Percentiles rank a stretch among this genome's conserved stretches.
phyloP scores from a whole-genome alignment of 2,113 vertebrate genomes.

The Mustela lutreola region DNA sequence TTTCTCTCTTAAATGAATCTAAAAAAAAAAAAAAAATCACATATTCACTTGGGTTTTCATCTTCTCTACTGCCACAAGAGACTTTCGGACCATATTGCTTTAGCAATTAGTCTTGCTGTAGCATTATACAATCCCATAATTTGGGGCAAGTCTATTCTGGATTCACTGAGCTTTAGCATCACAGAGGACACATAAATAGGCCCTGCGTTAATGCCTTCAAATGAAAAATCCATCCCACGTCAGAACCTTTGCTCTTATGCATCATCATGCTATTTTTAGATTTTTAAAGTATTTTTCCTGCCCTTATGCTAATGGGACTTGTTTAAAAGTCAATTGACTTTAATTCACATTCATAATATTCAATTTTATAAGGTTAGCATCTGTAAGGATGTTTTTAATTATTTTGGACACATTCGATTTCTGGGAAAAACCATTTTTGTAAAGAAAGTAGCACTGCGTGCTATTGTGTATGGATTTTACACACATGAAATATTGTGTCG shows the following conservation, averaged over 20 bases:
- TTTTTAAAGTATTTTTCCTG: slow-evolving; percentile 34
- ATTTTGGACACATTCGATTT: background rate
- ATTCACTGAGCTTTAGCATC: background rate
- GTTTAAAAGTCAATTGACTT: slow-evolving; percentile 32
- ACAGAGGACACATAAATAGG: background rate
- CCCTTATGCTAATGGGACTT: background rate
- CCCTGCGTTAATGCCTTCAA: background rate
- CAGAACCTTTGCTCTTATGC: background rate
- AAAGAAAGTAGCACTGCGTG: background rate
- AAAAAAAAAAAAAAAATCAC: background rate
- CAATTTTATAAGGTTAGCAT: slow-evolving; percentile 2
- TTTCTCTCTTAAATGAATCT: background rate
- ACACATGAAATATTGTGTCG: background rate
- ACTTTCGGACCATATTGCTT: background rate
- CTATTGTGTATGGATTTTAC: background rate
- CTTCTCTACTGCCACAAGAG: background rate
- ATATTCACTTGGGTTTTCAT: background rate
- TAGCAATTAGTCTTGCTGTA: background rate
- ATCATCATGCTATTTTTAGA: slow-evolving; percentile 21
- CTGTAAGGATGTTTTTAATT: background rate
- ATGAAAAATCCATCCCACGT: background rate
- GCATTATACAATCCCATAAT: background rate
- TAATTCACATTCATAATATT: slow-evolving; percentile 11
- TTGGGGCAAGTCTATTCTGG: background rate
- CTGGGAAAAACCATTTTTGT: background rate